phyloP scores from a whole-genome alignment of 2,888 invertebrate genomes.

The Acronicta alni region DNA sequence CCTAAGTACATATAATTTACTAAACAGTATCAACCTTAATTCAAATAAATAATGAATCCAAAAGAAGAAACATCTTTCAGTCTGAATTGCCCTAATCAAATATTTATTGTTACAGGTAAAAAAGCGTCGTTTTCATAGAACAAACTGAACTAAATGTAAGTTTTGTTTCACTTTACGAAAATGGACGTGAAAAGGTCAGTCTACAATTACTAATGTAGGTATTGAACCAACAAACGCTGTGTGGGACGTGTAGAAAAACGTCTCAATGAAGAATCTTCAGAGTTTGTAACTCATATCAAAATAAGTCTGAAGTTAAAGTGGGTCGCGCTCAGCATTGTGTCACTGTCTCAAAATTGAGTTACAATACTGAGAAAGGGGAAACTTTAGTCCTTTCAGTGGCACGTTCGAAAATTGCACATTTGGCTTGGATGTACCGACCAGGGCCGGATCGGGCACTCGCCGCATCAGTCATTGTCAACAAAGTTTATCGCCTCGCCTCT shows the following conservation, averaged over 20 bases:
- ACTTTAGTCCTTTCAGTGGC: slow-evolving; percentile 71
- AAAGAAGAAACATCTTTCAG: background rate
- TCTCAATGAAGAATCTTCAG: slow-evolving; percentile 51
- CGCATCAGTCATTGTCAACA: slow-evolving; percentile 86
- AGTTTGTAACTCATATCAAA: slow-evolving; percentile 67
- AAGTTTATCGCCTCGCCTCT: slow-evolving; percentile 75
- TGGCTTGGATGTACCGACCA: slow-evolving; percentile 57
- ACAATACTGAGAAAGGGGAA: slow-evolving; percentile 68
- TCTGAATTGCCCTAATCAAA: slow-evolving; percentile 2
- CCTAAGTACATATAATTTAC: no score
- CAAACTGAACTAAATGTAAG: slow-evolving; percentile 11
- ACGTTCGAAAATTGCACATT: slow-evolving; percentile 79
- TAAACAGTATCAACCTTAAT: background rate
- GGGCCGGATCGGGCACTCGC: slow-evolving; percentile 59
- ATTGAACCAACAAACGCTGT: background rate
- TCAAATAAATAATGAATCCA: no score
- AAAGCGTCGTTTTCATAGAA: slow-evolving; percentile 2
- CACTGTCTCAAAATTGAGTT: slow-evolving; percentile 76
- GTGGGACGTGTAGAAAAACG: slow-evolving; percentile 33
- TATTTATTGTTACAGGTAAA: slow-evolving; percentile 53
- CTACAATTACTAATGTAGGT: slow-evolving; percentile 5
- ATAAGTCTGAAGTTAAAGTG: slow-evolving; percentile 69
- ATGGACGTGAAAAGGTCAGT: slow-evolving; percentile 29
- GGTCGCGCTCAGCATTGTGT: slow-evolving; percentile 70
- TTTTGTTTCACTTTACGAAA: slow-evolving; percentile 2